Percentiles rank a stretch among this genome's conserved stretches.
These are phyloP conservation scores for Tryphoninae sp. DNA, from an alignment of 2,888 invertebrate species.

Conservation along the genomic window DNA sequence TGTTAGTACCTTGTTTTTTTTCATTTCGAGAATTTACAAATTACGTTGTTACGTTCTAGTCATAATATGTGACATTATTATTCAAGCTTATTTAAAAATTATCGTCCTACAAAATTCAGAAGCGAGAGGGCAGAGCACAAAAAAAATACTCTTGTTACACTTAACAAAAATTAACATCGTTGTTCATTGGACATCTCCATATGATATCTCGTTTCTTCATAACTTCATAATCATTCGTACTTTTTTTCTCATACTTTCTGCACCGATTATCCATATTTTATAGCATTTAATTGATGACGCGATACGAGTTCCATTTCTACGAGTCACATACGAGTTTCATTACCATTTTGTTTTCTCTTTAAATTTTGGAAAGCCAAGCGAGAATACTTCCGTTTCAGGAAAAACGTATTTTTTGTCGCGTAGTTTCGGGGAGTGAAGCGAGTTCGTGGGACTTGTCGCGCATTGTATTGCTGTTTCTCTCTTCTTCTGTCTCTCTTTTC, in stretches of 20 bases:
- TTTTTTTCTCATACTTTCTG: slow-evolving; percentile 34
- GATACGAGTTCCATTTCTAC: background rate
- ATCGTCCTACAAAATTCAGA: slow-evolving; percentile 70
- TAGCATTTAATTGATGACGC: slow-evolving; percentile 31
- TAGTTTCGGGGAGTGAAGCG: slow-evolving; percentile 36
- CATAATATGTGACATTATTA: slow-evolving; percentile 14
- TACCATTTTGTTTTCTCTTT: background rate
- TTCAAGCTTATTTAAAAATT: slow-evolving; percentile 22
- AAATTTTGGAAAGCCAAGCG: slow-evolving; percentile 10
- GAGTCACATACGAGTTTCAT: background rate
- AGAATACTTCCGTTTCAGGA: slow-evolving; percentile 7
- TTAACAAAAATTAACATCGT: slow-evolving; percentile 53
- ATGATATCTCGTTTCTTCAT: slow-evolving; percentile 27
- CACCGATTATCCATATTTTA: slow-evolving; percentile 32
- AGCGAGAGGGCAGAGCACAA: slow-evolving; percentile 79
- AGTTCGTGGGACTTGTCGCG: slow-evolving; percentile 41
- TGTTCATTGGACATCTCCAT: slow-evolving; percentile 39
- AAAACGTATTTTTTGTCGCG: slow-evolving; percentile 18
- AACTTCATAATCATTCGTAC: slow-evolving; percentile 32
- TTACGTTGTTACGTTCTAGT: slow-evolving; percentile 16
- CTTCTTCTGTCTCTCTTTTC: slow-evolving; percentile 22
- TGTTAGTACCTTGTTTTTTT: slow-evolving; percentile 47
- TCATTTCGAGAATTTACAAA: slow-evolving; percentile 4
- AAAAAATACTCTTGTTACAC: slow-evolving; percentile 39
- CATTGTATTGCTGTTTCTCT: background rate